Base-by-base conservation (phyloP, 2,888 invertebrate genomes). In the Phengaris arion region DNA sequence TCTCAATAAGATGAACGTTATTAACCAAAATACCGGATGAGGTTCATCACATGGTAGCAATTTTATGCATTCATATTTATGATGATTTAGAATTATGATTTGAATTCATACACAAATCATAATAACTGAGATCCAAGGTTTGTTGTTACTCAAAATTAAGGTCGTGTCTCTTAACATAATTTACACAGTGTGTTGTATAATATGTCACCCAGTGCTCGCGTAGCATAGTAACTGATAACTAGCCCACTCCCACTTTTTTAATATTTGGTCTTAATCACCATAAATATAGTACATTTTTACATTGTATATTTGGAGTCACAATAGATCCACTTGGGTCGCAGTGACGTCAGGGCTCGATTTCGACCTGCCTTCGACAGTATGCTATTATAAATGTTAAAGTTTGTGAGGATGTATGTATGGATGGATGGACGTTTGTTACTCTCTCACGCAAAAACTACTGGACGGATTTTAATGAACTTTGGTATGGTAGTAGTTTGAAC, bases 111-210 rank as follows among this genome's bases (percentile, higher is more conserved):
- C 64, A 64, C 64, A 64, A 64, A 64, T 64, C 13, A 64, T 64
- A 6, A 64, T 64, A 35, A 64, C 35, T 64, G 35, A 0, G 4
- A 52, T 52, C 35, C 69, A 69, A 69, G 69, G 69, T 48, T 15
- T 69, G 9, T n/a, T n/a, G 59, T 15, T 8, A 15, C 2, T 59
- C 35, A 59, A 59, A 15, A 69, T 69, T 48, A 8, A 69, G 69
- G 69, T 9, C 69, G 48, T 15, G n/a, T 48, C 69, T 69, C 48
- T 48, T 69, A 69, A 69, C 69, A 69, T 69, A 69, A 69, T 69
- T 69, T 15, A 69, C 69, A 69, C 48, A 6, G 2, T 13, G 48
- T 35, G 6, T 13, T 35, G 35, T 35, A 35, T 64, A 22, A 13
- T 45, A 35, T 59, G 59, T 59, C 59, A 48, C 48, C 48, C 48